These are phyloP conservation scores for Apantesis nais DNA, from an alignment of 2,888 invertebrate genomes.

Conservation along the genomic window DNA sequence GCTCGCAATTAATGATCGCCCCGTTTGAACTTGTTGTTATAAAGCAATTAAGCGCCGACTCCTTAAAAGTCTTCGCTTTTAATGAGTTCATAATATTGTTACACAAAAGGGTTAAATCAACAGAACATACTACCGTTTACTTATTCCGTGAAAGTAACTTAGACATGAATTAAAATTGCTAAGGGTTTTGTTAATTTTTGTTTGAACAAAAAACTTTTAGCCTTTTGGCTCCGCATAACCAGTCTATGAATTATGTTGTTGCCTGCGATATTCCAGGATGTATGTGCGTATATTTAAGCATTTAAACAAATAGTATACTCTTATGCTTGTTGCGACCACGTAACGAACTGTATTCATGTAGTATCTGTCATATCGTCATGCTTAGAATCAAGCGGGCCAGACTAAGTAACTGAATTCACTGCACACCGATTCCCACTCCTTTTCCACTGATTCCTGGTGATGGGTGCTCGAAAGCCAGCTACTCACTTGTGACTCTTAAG, in stretches of 20 bases:
- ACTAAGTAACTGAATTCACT: too few species aligned
- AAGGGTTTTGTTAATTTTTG: background rate
- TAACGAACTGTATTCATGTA: too few species aligned
- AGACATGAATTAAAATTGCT: background rate
- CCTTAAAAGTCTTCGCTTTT: slow-evolving; percentile 8
- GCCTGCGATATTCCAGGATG: background rate
- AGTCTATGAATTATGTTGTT: background rate
- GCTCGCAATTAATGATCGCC: slow-evolving; percentile 9
- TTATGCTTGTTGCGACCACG: too few species aligned
- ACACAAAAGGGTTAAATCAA: slow-evolving; percentile 7
- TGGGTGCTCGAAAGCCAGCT: too few species aligned
- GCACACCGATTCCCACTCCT: too few species aligned
- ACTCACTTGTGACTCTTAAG: too few species aligned
- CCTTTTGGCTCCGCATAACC: background rate
- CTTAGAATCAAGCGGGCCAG: too few species aligned
- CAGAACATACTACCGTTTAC: background rate
- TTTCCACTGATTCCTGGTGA: too few species aligned
- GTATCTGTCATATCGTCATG: too few species aligned
- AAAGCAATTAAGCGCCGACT: slow-evolving; percentile 13
- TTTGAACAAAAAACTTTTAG: background rate
- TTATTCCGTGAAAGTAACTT: background rate
- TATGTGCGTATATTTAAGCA: too few species aligned
- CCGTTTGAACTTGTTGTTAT: slow-evolving; percentile 14
- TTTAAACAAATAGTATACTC: too few species aligned
- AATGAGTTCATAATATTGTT: slow-evolving; percentile 20